These are phyloP conservation scores for Erebia epiphron DNA, from an alignment of 2,888 invertebrate species.

Conservation along the genomic window DNA sequence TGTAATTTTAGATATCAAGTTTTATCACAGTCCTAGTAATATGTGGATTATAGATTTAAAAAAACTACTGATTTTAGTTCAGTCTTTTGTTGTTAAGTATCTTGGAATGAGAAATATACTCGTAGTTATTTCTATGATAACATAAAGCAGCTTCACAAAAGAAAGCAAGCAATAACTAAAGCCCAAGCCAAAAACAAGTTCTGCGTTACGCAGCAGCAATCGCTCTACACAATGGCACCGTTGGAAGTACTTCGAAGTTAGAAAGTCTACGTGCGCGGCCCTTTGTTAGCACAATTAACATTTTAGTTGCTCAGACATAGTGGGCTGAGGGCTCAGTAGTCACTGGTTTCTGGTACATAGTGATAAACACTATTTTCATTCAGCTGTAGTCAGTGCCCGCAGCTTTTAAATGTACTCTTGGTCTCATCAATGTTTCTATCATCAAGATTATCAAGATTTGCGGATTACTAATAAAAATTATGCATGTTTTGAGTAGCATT, in stretches of 20 bases:
- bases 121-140: background rate
- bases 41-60: too few species aligned
- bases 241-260: constrained; percentile 52
- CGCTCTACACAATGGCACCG: constrained; percentile 34
- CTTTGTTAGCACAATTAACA: constrained; percentile 72
- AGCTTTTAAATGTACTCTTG: background rate
- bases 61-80: too few species aligned
- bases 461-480: too few species aligned
- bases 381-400: background rate
- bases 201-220: constrained; percentile 26
- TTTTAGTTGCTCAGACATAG: constrained; percentile 46
- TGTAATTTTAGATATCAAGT: too few species aligned
- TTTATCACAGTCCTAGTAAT: too few species aligned
- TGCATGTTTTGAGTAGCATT: too few species aligned
- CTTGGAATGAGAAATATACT: too few species aligned
- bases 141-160: constrained; percentile 21
- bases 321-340: constrained; percentile 15
- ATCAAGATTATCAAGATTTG: background rate
- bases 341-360: background rate
- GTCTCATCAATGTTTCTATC: background rate
- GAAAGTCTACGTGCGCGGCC: constrained; percentile 63
- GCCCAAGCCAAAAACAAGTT: constrained; percentile 35
- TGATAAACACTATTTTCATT: background rate
- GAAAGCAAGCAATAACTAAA: constrained; percentile 25
- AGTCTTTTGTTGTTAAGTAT: too few species aligned